Evolutionary conservation across 2,888 invertebrate species (phyloP).

Genomic region (Chrysopilus asiliformis): DNA sequence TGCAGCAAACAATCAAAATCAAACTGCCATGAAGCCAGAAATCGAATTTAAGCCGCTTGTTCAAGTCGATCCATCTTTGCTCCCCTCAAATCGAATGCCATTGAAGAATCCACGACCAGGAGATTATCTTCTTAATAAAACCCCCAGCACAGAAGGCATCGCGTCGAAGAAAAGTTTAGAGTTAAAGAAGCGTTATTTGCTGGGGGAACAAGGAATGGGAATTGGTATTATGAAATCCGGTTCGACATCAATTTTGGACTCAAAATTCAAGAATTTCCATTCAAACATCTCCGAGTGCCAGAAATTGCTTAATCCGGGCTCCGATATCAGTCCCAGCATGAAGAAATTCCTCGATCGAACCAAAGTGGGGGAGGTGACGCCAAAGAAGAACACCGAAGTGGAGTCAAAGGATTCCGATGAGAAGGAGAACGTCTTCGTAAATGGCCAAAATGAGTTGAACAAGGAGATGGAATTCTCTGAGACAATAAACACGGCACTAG

Average conservation of each 20-base stretch:
- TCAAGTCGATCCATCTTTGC: conserved; percentile 34
- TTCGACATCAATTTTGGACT: conserved; percentile 71
- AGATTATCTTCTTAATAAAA: conserved; percentile 67
- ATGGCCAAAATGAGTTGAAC: conserved; percentile 32
- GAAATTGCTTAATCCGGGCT: conserved; percentile 67
- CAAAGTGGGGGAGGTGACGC: conserved; percentile 22
- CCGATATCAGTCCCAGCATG: conserved; percentile 54
- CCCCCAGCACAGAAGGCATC: conserved; percentile 75
- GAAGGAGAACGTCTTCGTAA: conserved; percentile 34
- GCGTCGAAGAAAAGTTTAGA: conserved; percentile 78
- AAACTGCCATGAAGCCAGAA: conserved; percentile 24
- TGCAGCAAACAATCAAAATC: conserved; percentile 19
- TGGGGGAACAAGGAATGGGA: conserved; percentile 53
- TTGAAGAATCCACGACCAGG: conserved; percentile 46
- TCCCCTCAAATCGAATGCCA: conserved; percentile 32
- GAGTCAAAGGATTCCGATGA: conserved; percentile 17
- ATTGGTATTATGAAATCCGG: conserved; percentile 68
- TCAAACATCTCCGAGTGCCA: conserved; percentile 81
- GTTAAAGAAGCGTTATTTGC: conserved; percentile 69
- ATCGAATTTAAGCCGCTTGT: conserved; percentile 36
- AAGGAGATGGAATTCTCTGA: conserved; percentile 33
- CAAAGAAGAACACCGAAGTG: conserved; percentile 3
- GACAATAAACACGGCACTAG: conserved; percentile 26
- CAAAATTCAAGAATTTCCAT: conserved; percentile 69
- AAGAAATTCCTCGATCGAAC: conserved; percentile 47